phyloP scores from a whole-genome alignment of 2,888 invertebrate genomes.

The Dolichopus griseipennis region DNA sequence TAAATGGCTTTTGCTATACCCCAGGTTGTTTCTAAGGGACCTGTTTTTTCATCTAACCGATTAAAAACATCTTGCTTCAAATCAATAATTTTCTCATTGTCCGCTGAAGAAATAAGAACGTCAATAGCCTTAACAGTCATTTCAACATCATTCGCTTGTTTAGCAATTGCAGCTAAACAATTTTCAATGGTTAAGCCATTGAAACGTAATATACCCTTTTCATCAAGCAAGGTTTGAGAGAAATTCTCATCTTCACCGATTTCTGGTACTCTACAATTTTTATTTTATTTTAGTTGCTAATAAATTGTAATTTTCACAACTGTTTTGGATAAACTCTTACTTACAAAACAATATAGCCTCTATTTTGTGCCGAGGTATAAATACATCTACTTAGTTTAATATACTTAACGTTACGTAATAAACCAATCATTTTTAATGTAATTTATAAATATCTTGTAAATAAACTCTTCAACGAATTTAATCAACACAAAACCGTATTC shows the following conservation, averaged over 20 bases:
- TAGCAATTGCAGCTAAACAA: slow-evolving; percentile 75
- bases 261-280: slow-evolving; percentile 58
- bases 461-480: too few relatives aligned
- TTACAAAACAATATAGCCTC: not conserved
- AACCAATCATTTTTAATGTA: not conserved
- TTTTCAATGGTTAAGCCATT: slow-evolving; percentile 71
- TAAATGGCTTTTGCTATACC: slow-evolving; percentile 78
- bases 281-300: not conserved
- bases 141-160: slow-evolving; percentile 73
- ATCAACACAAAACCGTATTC: too few relatives aligned
- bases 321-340: not conserved
- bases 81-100: slow-evolving; percentile 44
- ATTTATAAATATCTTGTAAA: not conserved
- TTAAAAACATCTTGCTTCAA: slow-evolving; percentile 61
- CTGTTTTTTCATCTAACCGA: slow-evolving; percentile 64
- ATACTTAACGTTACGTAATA: not conserved
- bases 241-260: slow-evolving; percentile 73
- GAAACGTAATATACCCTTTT: slow-evolving; percentile 69
- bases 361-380: not conserved
- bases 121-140: slow-evolving; percentile 63
- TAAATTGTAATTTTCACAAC: not conserved
- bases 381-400: not conserved
- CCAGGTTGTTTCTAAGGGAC: slow-evolving; percentile 75
- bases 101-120: slow-evolving; percentile 41
- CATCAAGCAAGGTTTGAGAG: slow-evolving; percentile 61